Evolutionary conservation across 1,140 invertebrate genomes (phyloP).

Genomic region (Brachionus asplanchnoidis): DNA sequence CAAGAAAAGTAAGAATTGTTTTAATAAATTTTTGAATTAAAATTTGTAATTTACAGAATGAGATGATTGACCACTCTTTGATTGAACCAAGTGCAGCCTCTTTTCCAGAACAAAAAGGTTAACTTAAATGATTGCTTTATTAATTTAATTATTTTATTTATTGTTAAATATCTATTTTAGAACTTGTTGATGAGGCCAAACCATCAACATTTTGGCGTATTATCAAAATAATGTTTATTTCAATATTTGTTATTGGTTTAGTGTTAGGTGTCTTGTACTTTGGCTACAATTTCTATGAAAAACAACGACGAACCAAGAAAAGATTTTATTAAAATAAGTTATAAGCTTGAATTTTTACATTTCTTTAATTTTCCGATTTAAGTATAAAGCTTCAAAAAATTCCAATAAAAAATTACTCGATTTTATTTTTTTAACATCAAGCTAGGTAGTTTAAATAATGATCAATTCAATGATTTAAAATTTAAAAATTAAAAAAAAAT

Average conservation of each 20-base stretch:
- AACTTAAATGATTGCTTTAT: neutral
- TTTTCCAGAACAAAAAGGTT: constrained; percentile 24
- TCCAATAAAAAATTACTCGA: neutral
- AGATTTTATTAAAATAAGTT: constrained; percentile 33
- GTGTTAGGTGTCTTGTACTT: constrained; percentile 9
- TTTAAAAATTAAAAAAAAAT: too few relatives aligned
- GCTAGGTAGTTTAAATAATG: too few relatives aligned
- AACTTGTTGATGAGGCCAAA: neutral
- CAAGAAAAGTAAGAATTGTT: neutral
- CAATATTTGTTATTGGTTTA: neutral
- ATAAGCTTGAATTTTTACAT: neutral
- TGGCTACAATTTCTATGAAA: constrained; percentile 13
- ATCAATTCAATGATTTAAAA: too few relatives aligned
- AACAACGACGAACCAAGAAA: constrained; percentile 21
- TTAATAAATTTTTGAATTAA: neutral
- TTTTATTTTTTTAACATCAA: neutral
- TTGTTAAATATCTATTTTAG: neutral
- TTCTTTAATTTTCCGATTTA: neutral
- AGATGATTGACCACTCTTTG: neutral
- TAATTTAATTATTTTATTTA: neutral
- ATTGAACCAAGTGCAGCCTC: constrained; percentile 19
- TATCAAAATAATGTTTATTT: constrained; percentile 26
- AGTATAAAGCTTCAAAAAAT: neutral
- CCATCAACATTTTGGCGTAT: constrained; percentile 5
- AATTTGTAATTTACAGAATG: neutral